These are phyloP conservation scores for Drosophila leontia DNA, from an alignment of 1,140 invertebrate species.

Conservation along the genomic window DNA sequence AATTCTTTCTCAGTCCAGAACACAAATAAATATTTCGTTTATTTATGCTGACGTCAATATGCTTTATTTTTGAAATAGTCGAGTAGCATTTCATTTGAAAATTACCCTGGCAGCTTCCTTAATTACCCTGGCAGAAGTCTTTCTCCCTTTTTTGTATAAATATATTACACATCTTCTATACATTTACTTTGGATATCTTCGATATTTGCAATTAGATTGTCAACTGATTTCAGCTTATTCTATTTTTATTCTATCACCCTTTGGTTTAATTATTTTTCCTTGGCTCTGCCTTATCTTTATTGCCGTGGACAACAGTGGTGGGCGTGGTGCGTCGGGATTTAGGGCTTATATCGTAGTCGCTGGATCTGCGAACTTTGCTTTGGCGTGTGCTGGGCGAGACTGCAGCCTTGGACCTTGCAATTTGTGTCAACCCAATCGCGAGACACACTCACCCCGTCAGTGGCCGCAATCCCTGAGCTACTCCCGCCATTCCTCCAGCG, in stretches of 20 bases:
- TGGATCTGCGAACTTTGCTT: conserved; percentile 46
- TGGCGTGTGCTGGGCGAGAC: conserved; percentile 35
- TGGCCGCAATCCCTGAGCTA: conserved; percentile 16
- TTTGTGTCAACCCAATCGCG: conserved; percentile 54
- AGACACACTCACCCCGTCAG: conserved; percentile 23
- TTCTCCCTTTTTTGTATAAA: too few relatives aligned
- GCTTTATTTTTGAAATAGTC: background rate
- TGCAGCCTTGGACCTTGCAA: conserved; percentile 51
- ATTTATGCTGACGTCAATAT: conserved; percentile 1
- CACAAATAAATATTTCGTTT: background rate
- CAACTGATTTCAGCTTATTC: background rate
- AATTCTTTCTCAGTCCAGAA: background rate
- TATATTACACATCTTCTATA: background rate
- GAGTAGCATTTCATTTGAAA: background rate
- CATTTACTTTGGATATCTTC: background rate
- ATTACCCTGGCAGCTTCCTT: too few relatives aligned
- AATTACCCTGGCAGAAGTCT: background rate
- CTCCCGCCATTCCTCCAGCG: conserved; percentile 4
- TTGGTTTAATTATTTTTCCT: conserved; percentile 7
- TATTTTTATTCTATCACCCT: background rate
- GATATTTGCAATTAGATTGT: background rate
- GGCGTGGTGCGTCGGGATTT: conserved; percentile 43
- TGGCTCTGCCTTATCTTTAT: conserved; percentile 3
- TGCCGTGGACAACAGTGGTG: conserved; percentile 1
- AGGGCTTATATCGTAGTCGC: conserved; percentile 27